Evolutionary conservation across 2,113 vertebrate genomes (phyloP), one percentile per base, ranked within the genome.

Genomic region (Falcunculus frontatus): DNA sequence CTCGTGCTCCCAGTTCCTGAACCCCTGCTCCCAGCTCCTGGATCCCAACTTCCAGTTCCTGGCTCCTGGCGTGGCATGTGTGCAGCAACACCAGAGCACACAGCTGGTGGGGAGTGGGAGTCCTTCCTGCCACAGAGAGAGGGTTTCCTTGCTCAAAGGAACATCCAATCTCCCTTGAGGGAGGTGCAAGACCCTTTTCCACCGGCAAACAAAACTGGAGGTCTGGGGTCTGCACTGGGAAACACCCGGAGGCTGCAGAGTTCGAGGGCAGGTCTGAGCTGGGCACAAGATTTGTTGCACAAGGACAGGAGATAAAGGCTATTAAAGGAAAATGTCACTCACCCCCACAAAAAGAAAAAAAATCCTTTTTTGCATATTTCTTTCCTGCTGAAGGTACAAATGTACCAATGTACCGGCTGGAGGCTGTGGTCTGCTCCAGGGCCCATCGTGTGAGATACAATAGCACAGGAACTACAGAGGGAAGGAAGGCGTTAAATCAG

Each of bases 401-500:
- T 6, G 19, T 5, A 22, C 59, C 7, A 46, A 88, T 6, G 19
- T 5, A 22, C 59, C 7, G 1, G 84, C 55, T 84, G 95, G 91
- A 92, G 47, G n/a, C n/a, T n/a, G n/a, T n/a, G n/a, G n/a, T 82
- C 86, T 60, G 83, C 59, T 90, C 57, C 16, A 42, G 44, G 2
- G 67, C 27, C 53, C 94, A 26, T 64, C 84, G 6, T 33, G 84
- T 19, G 73, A 12, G 2, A 10, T 1, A 95, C 89, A 94, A 94
- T 63, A 87, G 91, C 92, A 11, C 14, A 3, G 87, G 80, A 77
- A 76, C 80, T 56, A 59, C 62, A 73, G 94, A 94, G 92, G 37
- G 1, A 62, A 92, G 82, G 79, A 17, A 55, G 29, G 49, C 9
- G 0, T 85, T 96, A 52, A 89, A 91, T 85, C 92, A 87, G 90